phyloP scores from a whole-genome alignment of 2,888 invertebrate species.

The Andrena flavipes region DNA sequence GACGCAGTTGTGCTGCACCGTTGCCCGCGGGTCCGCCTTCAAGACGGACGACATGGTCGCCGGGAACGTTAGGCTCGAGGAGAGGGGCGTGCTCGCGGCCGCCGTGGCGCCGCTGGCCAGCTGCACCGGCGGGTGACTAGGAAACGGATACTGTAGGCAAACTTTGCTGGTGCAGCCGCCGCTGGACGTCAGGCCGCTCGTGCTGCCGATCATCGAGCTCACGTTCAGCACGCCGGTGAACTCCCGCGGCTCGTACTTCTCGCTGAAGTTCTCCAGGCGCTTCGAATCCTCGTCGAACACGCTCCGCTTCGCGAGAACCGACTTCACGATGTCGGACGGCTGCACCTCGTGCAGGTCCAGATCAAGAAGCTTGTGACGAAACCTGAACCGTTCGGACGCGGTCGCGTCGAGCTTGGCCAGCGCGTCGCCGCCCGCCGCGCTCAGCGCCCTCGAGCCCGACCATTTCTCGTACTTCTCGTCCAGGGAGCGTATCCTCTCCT shows the following conservation, averaged over 20 bases:
- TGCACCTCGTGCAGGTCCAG: conserved; percentile 93
- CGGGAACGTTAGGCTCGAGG: conserved; percentile 59
- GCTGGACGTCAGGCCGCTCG: conserved; percentile 65
- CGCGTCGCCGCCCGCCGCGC: conserved; percentile 87
- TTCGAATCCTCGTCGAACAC: conserved; percentile 98
- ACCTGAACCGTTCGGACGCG: conserved; percentile 86
- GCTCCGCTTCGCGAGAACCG: conserved; percentile 95
- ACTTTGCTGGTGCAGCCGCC: conserved; percentile 85
- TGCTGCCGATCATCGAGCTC: conserved; percentile 75
- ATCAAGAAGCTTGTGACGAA: conserved; percentile 91
- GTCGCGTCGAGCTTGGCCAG: conserved; percentile 86
- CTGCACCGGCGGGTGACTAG: conserved; percentile 89
- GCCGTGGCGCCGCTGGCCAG: conserved; percentile 63
- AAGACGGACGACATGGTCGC: conserved; percentile 67
- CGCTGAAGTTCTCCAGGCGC: conserved; percentile 93
- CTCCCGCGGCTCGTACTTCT: conserved; percentile 91
- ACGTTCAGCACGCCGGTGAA: conserved; percentile 83
- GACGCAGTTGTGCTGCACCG: conserved; percentile 78
- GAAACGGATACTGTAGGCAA: conserved; percentile 91
- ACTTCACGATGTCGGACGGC: conserved; percentile 97
- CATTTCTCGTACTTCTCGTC: conserved; percentile 97
- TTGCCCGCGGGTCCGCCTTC: conserved; percentile 76
- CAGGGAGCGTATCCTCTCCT: conserved; percentile 95
- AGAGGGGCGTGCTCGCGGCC: conserved; percentile 56
- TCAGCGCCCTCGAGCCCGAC: conserved; percentile 89